Percentiles rank a stretch among this genome's conserved stretches.
Evolutionary conservation across 2,113 vertebrate species (phyloP).

Genomic region (Pycnonotus jocosus): DNA sequence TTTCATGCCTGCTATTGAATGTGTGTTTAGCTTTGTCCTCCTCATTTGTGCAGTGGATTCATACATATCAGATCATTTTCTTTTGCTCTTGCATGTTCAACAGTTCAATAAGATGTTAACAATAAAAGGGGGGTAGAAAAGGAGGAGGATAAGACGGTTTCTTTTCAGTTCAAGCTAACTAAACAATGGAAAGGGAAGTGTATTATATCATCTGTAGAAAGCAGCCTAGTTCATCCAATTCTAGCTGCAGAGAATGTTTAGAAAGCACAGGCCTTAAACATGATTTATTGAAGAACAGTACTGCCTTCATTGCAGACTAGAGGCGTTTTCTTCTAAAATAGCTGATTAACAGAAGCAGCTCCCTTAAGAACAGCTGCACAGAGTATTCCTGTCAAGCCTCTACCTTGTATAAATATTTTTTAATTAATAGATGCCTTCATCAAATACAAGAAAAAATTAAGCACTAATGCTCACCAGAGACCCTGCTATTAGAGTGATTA

Average conservation of each 20-base stretch:
- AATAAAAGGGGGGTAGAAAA: background rate
- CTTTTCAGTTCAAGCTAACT: background rate
- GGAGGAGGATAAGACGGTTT: background rate
- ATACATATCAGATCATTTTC: background rate
- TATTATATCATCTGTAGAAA: background rate
- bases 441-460: constrained; percentile 59
- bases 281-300: background rate
- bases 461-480: constrained; percentile 57
- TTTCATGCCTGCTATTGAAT: background rate
- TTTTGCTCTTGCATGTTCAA: background rate
- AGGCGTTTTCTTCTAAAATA: constrained; percentile 22
- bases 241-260: background rate
- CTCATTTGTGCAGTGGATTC: background rate
- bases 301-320: background rate
- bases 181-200: background rate
- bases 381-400: constrained; percentile 30
- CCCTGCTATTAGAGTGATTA: constrained; percentile 64
- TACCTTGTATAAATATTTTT: constrained; percentile 67
- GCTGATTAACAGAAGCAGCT: constrained; percentile 33
- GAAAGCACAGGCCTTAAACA: constrained; percentile 2
- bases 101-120: background rate
- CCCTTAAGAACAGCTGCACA: constrained; percentile 10
- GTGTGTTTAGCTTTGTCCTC: background rate
- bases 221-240: background rate
- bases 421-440: constrained; percentile 72